Conservation (phyloP, 1,140 invertebrate species). For the Drosophila neocordata region DNA sequence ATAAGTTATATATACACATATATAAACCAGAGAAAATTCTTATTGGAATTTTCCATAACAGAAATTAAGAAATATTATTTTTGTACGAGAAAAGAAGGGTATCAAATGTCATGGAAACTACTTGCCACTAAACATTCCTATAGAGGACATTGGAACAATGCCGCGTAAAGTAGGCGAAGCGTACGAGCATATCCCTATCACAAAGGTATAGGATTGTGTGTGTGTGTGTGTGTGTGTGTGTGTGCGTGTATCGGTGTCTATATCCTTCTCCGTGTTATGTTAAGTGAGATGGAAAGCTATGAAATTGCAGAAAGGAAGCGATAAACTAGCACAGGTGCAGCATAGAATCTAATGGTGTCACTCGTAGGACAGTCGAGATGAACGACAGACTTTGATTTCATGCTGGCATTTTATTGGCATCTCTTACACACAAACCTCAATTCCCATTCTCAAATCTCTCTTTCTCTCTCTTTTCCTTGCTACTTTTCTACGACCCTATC, state of each 20-base stretch:
- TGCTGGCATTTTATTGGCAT: conserved; percentile 64
- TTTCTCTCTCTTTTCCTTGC: neutral
- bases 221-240: conserved; percentile 7
- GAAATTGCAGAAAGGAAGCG: conserved; percentile 49
- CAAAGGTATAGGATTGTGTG: conserved; percentile 16
- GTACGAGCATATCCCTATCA: conserved; percentile 33
- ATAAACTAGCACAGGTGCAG: conserved; percentile 40
- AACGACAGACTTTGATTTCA: conserved; percentile 41
- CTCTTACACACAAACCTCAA: neutral
- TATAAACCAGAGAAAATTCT: conserved; percentile 1
- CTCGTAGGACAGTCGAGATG: neutral
- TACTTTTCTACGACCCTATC: too few species aligned
- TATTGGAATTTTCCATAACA: neutral
- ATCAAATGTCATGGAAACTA: neutral
- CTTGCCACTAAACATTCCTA: conserved; percentile 1
- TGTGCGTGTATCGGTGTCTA: neutral
- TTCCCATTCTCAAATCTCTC: neutral
- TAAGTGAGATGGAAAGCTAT: conserved; percentile 70
- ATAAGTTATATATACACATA: neutral
- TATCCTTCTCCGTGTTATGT: conserved; percentile 37
- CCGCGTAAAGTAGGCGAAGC: conserved; percentile 24
- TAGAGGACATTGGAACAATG: conserved; percentile 49
- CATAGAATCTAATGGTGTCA: conserved; percentile 24
- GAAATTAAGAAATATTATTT: neutral
- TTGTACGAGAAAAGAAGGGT: neutral